These are phyloP conservation scores for Cyanistes caeruleus DNA, from an alignment of 2,113 vertebrate genomes.

Conservation along the genomic window DNA sequence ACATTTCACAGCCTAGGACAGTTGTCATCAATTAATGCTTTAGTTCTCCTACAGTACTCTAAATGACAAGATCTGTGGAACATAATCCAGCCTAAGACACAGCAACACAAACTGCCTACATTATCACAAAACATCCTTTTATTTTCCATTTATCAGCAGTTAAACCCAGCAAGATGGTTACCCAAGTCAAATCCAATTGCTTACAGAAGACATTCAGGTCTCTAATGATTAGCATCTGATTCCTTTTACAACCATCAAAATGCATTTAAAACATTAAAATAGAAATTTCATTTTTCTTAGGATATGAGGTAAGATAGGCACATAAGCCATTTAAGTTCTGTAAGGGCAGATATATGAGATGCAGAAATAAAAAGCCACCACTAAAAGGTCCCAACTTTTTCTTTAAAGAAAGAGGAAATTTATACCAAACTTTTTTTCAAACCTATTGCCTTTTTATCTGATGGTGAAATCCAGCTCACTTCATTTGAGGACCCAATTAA, in stretches of 20 bases:
- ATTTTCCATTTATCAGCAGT: not conserved
- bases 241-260: not conserved
- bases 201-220: not conserved
- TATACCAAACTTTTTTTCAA: not conserved
- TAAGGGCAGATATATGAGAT: not conserved
- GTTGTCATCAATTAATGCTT: not conserved
- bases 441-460: not conserved
- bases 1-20: not conserved
- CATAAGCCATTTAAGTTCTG: not conserved
- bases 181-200: not conserved
- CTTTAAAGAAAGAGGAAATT: not conserved
- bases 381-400: not conserved
- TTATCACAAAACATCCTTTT: not conserved
- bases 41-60: not conserved
- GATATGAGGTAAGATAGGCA: not conserved
- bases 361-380: not conserved
- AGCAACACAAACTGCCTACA: not conserved
- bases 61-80: not conserved
- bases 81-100: not conserved
- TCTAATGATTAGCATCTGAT: not conserved
- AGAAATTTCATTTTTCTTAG: not conserved
- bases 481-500: not conserved
- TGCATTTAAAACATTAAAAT: not conserved
- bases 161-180: not conserved
- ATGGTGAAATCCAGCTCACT: not conserved